These are phyloP conservation scores for Oryzaephilus surinamensis DNA, from an alignment of 1,140 invertebrate genomes.

Conservation along the genomic window DNA sequence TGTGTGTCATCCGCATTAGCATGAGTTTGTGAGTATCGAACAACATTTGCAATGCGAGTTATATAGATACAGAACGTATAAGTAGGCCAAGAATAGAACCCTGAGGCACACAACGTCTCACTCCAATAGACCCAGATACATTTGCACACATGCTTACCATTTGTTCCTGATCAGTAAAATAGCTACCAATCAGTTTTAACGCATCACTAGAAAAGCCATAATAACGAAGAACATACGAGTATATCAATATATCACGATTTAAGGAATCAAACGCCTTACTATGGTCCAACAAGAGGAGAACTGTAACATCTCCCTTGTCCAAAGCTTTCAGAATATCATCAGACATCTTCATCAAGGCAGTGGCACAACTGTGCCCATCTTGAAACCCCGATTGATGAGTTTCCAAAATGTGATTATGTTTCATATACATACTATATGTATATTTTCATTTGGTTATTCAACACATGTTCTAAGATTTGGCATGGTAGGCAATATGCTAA, in stretches of 20 bases:
- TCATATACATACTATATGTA: constrained; percentile 3
- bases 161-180: no score
- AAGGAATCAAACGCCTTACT: constrained; percentile 28
- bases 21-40: no score
- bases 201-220: no score
- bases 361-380: constrained; percentile 19
- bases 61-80: no score
- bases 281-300: constrained; percentile 28
- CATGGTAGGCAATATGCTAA: constrained; percentile 4
- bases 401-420: constrained; percentile 3
- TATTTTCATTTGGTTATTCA: constrained; percentile 1
- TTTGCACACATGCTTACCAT: no score
- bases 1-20: no score
- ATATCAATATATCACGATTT: constrained; percentile 16
- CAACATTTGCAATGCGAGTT: no score
- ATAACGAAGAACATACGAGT: no score
- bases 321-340: constrained; percentile 24
- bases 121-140: no score
- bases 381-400: constrained; percentile 24
- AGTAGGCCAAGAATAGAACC: no score
- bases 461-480: constrained; percentile 4
- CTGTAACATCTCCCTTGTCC: constrained; percentile 19
- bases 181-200: no score
- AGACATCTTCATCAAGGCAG: constrained; percentile 20
- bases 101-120: no score